Evolutionary conservation across 2,113 vertebrate genomes (phyloP).

Genomic region (Limanda limanda): DNA sequence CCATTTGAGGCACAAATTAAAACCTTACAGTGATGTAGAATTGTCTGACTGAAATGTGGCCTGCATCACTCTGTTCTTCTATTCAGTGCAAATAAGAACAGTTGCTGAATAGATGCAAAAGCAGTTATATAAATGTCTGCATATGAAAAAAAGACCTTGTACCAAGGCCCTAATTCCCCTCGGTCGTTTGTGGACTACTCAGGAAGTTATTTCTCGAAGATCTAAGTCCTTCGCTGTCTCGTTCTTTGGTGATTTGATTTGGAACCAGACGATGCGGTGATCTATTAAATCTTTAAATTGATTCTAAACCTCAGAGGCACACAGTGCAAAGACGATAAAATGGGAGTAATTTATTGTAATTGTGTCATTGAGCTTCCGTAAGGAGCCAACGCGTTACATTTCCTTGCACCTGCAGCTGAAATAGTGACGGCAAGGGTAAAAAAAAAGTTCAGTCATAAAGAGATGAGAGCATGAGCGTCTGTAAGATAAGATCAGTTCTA

Average conservation of each 20-base stretch:
- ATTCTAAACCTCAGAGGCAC: slow-evolving; percentile 43
- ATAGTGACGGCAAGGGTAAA: slow-evolving; percentile 21
- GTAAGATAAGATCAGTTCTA: slow-evolving; percentile 40
- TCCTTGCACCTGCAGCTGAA: slow-evolving; percentile 26
- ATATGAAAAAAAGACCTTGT: neutral
- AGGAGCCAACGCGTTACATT: slow-evolving; percentile 18
- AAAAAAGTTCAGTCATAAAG: slow-evolving; percentile 23
- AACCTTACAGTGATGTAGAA: neutral
- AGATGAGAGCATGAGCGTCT: slow-evolving; percentile 40
- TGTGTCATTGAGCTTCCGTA: slow-evolving; percentile 47
- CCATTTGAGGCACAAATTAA: neutral
- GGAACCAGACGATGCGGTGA: slow-evolving; percentile 12
- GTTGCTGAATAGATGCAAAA: slow-evolving; percentile 5
- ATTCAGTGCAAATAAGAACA: neutral
- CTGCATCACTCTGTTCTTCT: neutral
- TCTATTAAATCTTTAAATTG: slow-evolving; percentile 64
- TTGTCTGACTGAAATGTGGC: neutral
- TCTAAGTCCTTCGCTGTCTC: slow-evolving; percentile 12
- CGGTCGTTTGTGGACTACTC: neutral
- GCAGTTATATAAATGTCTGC: slow-evolving; percentile 13
- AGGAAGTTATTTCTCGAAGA: slow-evolving; percentile 24
- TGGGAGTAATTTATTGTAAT: slow-evolving; percentile 32
- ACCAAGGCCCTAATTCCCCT: neutral
- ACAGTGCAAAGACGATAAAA: slow-evolving; percentile 39
- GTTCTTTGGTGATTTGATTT: slow-evolving; percentile 35